Evolutionary conservation across 2,888 invertebrate species (phyloP), one percentile per base, ranked within the genome.

Genomic region (Girardia tigrina): DNA sequence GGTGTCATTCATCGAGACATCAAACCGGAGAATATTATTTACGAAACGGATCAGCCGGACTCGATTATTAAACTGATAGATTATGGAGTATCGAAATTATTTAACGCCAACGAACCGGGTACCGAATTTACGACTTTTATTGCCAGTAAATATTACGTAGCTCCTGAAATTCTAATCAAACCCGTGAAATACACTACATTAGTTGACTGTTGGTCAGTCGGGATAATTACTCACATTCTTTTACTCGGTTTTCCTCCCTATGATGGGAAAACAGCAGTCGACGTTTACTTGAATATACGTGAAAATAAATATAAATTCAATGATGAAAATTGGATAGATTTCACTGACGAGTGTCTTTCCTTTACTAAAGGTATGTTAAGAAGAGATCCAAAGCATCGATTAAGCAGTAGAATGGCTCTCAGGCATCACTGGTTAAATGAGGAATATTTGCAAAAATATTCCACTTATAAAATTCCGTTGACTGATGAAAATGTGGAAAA

Each of bases 141-240:
- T 16, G 56, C 56, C n/a, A 56, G 56, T n/a, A 56, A 56, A 56
- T 56, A 56, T 56, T 56, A 56, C 23, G 56, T 56, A 6, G 56
- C 56, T 4, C 56, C 56, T n/a, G 56, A 56, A 56, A n/a, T 56
- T 6, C 23, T 56, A 56, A 16, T 56, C n/a, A 56, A 56, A 56
- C 56, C 56, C n/a, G 4, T 56, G 23, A 20, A 6, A 4, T 56
- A 56, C 23, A 8, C 56, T n/a, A 56, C n/a, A 16, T 4, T 16
- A n/a, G 56, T 56, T 56, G 56, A 56, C n/a, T 56, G 56, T 56
- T 56, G 56, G 56, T 56, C 56, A 8, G n/a, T 56, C 4, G 56
- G 56, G 6, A 56, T 56, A 56, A 56, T 56, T 8, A 56, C 56
- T 56, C 56, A 56, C n/a, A 56, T 56, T 12, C 56, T 56, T 56